These are phyloP conservation scores for Uria lomvia DNA, from an alignment of 2,113 vertebrate genomes.

Conservation along the genomic window DNA sequence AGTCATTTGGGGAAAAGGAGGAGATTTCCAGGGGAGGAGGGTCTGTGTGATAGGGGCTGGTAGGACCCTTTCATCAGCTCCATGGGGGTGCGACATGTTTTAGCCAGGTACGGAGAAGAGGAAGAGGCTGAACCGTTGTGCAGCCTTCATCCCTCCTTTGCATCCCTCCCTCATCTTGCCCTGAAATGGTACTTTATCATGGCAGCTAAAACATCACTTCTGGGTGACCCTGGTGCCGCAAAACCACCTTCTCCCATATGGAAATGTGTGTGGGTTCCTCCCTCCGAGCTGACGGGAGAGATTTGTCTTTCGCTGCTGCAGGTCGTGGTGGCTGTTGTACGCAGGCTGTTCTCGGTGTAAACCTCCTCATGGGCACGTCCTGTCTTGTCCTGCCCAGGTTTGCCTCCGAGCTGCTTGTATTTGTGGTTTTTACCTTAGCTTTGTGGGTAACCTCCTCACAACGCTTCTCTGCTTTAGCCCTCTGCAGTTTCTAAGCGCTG, in stretches of 20 bases:
- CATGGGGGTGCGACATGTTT: background rate
- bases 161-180: background rate
- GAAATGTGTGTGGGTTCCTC: fast-evolving
- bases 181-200: background rate
- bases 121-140: background rate
- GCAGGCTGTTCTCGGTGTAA: background rate
- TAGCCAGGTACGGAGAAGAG: background rate
- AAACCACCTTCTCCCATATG: background rate
- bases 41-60: background rate
- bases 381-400: background rate
- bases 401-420: background rate
- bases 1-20: background rate
- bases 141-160: background rate
- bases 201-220: background rate
- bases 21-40: background rate
- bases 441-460: background rate
- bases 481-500: background rate
- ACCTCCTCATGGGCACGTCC: background rate
- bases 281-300: fast-evolving
- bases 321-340: fast-evolving
- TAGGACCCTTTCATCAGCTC: background rate
- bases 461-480: background rate
- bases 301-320: background rate
- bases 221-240: background rate
- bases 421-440: background rate